Base-by-base conservation (phyloP, 2,113 vertebrate species). In the Euleptes europaea region DNA sequence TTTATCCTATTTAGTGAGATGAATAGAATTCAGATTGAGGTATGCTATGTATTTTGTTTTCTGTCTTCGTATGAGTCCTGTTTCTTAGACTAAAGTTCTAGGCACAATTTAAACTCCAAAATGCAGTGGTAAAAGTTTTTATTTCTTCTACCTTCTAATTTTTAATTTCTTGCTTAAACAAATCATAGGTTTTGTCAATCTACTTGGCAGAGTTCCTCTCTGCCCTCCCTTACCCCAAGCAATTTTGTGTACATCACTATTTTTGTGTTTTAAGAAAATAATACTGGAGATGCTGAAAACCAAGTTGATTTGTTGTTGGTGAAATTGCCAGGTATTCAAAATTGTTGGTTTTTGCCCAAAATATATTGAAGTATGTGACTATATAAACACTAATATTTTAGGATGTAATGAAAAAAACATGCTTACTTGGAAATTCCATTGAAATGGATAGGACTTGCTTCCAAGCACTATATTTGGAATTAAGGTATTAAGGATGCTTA, bases 381-480 rank as follows among this genome's bases (percentile, higher is more conserved):
- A 35, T 69, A 60, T 71, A 57, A 42, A 76, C 35, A 54, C 21
- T 70, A 84, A 33, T 73, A 57, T 23, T 73, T 73, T 63, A 23
- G 54, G 40, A 17, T 23, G 7, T n/a, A 9, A 42, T 77, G 35
- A 47, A 42, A 70, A 71, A 70, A 60, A 28, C 65, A 84, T 77
- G 17, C 28, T 78, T 78, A 63, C 12, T 8, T 84, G 51, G 49
- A 84, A 71, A 40, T 84, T 84, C 51, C 31, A 71, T 70, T 78
- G 75, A 78, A 84, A 78, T 60, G 31, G 54, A 33, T 84, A 38
- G 75, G 31, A 31, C 49, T 42, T 77, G 21, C 19, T 81, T 79
- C 40, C 60, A 79, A 44, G 26, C 54, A 73, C 28, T 21, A 19
- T 57, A 5, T 38, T 31, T 5, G 35, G n/a, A n/a, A 49, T 26